Conservation (phyloP, 2,113 vertebrate genomes). For the Plecotus auritus region DNA sequence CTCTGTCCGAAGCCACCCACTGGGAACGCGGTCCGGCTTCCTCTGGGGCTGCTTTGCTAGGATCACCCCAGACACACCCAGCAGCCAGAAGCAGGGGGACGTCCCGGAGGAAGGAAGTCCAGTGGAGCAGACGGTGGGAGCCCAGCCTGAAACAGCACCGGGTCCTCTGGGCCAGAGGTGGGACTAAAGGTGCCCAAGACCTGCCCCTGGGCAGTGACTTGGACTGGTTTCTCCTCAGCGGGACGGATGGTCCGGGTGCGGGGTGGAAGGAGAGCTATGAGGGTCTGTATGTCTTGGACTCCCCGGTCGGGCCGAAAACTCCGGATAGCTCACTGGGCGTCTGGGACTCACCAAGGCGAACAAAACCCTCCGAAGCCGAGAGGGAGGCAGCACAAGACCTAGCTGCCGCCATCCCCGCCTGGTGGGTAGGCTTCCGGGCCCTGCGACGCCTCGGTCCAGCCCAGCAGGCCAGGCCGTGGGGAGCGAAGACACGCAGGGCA, state of each 20-base stretch:
- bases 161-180: neutral
- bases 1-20: neutral
- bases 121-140: rapidly evolving
- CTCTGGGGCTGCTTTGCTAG: neutral
- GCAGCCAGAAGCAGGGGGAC: neutral
- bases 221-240: neutral
- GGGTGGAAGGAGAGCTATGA: neutral
- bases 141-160: neutral
- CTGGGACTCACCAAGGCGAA: rapidly evolving
- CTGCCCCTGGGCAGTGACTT: neutral
- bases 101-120: neutral
- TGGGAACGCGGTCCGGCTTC: too few species aligned
- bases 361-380: neutral
- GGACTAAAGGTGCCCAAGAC: neutral
- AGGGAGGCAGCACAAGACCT: neutral
- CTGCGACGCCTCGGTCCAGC: rapidly evolving
- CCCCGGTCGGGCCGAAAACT: neutral
- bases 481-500: neutral
- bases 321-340: neutral
- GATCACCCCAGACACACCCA: neutral
- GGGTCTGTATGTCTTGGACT: neutral
- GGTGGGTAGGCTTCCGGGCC: neutral
- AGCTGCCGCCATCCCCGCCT: rapidly evolving
- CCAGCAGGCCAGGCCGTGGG: neutral
- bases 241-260: rapidly evolving